phyloP scores from a whole-genome alignment of 1,140 invertebrate species.

The Neocloeon triangulifer region DNA sequence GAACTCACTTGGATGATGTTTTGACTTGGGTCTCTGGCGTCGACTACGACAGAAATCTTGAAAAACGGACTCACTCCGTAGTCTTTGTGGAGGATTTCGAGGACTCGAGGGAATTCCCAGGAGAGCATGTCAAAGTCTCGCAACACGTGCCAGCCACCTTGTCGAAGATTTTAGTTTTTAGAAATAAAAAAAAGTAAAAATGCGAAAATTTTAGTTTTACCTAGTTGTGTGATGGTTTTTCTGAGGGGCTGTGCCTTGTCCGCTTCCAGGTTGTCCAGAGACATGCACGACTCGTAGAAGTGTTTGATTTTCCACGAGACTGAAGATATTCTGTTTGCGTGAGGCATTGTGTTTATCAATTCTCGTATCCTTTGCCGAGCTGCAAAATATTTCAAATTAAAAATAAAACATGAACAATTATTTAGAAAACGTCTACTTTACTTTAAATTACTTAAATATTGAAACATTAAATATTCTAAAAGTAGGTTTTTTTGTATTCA shows the following conservation, averaged over 20 bases:
- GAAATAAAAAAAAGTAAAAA: not conserved
- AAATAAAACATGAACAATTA: too few species aligned
- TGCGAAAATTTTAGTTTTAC: conserved; percentile 10
- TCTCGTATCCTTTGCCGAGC: conserved; percentile 11
- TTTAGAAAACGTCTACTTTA: too few species aligned
- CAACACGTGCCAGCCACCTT: conserved; percentile 27
- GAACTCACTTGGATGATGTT: conserved; percentile 22
- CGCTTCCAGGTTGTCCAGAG: conserved; percentile 17
- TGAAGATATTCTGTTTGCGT: conserved; percentile 12
- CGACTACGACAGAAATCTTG: conserved; percentile 22
- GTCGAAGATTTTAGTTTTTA: conserved; percentile 10
- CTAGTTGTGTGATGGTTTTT: conserved; percentile 17
- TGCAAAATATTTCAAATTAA: too few species aligned
- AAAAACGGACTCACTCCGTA: conserved; percentile 25
- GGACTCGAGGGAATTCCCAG: conserved; percentile 19
- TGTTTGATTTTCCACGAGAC: conserved; percentile 20
- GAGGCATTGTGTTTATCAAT: conserved; percentile 15
- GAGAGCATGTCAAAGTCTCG: conserved; percentile 18
- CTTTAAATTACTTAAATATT: too few species aligned
- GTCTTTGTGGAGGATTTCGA: conserved; percentile 19
- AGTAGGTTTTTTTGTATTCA: too few species aligned
- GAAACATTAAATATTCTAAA: too few species aligned
- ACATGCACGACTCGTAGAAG: conserved; percentile 21
- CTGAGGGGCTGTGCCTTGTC: conserved; percentile 16
- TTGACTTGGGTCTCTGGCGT: conserved; percentile 16